Evolutionary conservation across 2,113 vertebrate species (phyloP).

Genomic region (Engraulis encrasicolus): DNA sequence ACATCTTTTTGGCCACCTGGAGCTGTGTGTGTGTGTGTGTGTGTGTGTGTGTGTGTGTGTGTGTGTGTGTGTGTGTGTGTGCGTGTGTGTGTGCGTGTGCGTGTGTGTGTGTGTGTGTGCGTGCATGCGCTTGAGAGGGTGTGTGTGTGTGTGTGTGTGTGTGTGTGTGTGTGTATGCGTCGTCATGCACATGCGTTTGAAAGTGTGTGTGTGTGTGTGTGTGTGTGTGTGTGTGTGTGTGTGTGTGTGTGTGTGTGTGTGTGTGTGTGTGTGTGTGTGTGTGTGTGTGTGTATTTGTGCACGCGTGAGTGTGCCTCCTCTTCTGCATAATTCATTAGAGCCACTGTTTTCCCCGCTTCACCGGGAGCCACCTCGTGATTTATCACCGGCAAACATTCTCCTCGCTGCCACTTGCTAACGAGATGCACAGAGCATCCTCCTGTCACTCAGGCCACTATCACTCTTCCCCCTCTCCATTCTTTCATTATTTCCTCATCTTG

Average conservation of each 20-base stretch:
- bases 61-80: background rate
- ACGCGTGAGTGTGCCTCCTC: background rate
- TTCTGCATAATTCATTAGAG: conserved; percentile 12
- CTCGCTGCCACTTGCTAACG: background rate
- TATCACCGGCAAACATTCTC: conserved; percentile 12
- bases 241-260: background rate
- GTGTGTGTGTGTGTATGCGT: background rate
- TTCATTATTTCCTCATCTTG: background rate
- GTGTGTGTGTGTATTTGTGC: background rate
- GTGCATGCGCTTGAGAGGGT: background rate
- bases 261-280: background rate
- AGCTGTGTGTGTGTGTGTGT: background rate
- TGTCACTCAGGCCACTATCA: background rate
- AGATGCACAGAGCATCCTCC: background rate
- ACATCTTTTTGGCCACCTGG: background rate
- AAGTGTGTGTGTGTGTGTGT: background rate
- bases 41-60: background rate
- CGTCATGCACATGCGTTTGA: too few species aligned
- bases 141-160: background rate
- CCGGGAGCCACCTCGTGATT: conserved; percentile 14
- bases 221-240: background rate
- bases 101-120: background rate
- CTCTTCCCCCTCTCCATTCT: background rate
- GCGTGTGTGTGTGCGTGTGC: background rate
- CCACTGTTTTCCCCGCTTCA: background rate